A percentile compares a stretch with the other conserved stretches of the same genome.
Evolutionary conservation across 2,797 vertebrate genomes (phyloP).

Genomic region (Pitangus sulphuratus): DNA sequence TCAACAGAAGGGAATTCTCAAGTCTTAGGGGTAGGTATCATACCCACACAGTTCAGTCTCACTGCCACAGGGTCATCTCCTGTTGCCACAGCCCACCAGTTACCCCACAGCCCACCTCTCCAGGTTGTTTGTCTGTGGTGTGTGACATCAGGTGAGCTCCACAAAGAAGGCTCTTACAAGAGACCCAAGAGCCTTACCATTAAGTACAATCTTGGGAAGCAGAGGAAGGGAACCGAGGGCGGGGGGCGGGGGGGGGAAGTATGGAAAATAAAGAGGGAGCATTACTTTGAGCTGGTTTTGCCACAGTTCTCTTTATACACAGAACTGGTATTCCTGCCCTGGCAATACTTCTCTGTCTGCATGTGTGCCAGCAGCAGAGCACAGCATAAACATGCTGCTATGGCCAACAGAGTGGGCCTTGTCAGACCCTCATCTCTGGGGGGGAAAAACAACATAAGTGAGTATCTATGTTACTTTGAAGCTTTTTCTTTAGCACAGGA

Average conservation of each 20-base stretch:
- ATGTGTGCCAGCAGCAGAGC: neutral
- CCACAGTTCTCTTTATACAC: neutral
- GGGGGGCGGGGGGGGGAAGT: no score
- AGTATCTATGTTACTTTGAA: neutral
- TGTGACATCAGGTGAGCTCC: neutral
- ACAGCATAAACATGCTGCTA: neutral
- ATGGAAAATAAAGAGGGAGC: neutral
- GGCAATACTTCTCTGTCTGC: neutral
- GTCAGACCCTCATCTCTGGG: neutral
- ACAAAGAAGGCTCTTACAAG: accelerated
- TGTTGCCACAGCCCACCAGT: neutral
- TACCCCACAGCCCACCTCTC: neutral
- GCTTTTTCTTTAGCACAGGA: neutral
- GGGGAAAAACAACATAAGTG: neutral
- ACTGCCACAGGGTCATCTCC: neutral
- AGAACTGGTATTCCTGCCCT: neutral
- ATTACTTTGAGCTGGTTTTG: neutral
- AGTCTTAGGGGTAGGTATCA: neutral
- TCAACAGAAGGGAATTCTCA: neutral
- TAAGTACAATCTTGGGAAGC: neutral
- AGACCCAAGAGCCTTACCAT: neutral
- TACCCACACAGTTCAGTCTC: neutral
- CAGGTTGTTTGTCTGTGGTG: neutral
- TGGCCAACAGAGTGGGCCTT: neutral
- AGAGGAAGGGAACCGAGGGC: accelerated